Conservation (phyloP, 2,113 vertebrate species). For the Tonatia bakeri region DNA sequence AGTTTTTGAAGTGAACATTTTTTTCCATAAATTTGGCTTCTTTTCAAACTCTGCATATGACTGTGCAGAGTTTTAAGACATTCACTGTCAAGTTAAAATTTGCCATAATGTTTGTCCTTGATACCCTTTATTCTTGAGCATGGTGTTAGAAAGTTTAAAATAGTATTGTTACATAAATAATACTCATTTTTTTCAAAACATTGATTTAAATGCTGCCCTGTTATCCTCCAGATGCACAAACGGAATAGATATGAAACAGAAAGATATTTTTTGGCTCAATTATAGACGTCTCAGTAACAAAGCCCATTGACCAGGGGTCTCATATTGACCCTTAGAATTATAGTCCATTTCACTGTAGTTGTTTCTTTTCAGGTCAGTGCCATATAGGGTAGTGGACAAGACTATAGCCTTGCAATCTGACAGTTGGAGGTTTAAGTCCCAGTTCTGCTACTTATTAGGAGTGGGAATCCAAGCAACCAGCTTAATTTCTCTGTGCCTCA, state of each 20-base stretch:
- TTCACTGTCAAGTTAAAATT: not conserved
- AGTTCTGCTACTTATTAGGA: not conserved
- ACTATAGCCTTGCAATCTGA: not conserved
- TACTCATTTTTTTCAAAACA: not conserved
- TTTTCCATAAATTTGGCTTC: constrained; percentile 73
- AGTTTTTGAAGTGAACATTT: constrained; percentile 76
- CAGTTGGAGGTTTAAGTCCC: not conserved
- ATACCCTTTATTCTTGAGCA: not conserved
- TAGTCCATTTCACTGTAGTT: not conserved
- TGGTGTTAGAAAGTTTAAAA: not conserved
- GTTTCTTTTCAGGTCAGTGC: not conserved
- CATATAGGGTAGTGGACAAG: too few relatives aligned
- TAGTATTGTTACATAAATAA: not conserved
- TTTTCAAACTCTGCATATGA: constrained; percentile 63
- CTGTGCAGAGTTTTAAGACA: constrained; percentile 33
- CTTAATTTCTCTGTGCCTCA: not conserved
- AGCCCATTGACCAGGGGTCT: not conserved
- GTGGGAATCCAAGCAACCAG: not conserved
- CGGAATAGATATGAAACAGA: not conserved
- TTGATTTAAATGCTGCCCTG: not conserved
- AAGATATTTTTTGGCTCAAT: not conserved
- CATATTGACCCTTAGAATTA: not conserved
- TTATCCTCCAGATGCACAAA: not conserved
- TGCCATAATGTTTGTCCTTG: constrained; percentile 53
- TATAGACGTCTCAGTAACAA: not conserved